Conservation (phyloP, 2,113 vertebrate genomes). For the Desmodus rotundus region DNA sequence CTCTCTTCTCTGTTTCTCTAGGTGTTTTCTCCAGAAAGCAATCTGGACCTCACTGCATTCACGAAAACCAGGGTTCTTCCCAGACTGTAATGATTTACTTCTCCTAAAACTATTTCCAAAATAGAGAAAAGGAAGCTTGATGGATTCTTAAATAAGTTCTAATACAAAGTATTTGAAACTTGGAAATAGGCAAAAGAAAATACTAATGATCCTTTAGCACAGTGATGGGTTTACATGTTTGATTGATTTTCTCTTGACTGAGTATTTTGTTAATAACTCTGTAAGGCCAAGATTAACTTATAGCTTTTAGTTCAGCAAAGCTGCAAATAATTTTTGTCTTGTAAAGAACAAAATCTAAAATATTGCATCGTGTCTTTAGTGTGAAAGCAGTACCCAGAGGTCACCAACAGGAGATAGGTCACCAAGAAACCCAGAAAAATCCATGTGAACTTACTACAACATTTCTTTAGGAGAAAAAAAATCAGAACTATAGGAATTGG, state of each 20-base stretch:
- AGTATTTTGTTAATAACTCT: neutral
- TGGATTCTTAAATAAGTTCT: neutral
- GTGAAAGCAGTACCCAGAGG: neutral
- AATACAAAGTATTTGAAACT: neutral
- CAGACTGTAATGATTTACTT: neutral
- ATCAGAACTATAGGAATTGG: neutral
- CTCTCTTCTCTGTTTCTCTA: neutral
- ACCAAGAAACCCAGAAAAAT: neutral
- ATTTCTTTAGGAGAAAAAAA: neutral
- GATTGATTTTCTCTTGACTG: neutral
- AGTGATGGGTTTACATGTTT: neutral
- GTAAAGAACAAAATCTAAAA: neutral
- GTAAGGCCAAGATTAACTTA: neutral
- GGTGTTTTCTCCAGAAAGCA: neutral
- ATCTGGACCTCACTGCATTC: neutral
- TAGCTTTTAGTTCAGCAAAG: neutral
- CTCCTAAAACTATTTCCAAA: neutral
- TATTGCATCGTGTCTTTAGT: neutral
- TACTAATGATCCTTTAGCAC: neutral
- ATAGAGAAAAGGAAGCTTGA: neutral
- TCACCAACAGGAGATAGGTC: neutral
- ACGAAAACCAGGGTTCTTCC: neutral
- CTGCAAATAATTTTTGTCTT: neutral
- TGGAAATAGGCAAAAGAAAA: neutral
- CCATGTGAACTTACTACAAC: neutral